Conservation (phyloP, 2,888 invertebrate genomes). For the Platypus cylindrus region DNA sequence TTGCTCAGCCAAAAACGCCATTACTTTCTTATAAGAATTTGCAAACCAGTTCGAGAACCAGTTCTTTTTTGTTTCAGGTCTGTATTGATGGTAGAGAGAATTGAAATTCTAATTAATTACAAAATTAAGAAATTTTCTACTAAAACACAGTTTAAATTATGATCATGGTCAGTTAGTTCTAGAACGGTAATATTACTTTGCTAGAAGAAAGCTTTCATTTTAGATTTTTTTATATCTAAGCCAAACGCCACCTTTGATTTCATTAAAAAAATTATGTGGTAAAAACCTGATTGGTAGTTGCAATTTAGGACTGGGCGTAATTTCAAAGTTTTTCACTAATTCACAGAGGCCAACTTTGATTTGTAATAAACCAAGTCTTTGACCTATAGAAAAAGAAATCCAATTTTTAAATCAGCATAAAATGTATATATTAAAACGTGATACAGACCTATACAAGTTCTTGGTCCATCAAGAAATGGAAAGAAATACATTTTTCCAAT, state of each 20-base stretch:
- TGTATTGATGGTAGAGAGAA: neutral
- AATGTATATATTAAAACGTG: no score
- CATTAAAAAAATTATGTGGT: conserved; percentile 4
- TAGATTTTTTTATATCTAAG: conserved; percentile 8
- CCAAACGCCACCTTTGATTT: conserved; percentile 7
- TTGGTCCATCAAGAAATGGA: conserved; percentile 11
- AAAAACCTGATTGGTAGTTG: conserved; percentile 5
- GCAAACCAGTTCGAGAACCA: no score
- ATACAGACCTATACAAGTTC: conserved; percentile 13
- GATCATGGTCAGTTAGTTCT: no score
- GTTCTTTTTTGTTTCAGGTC: no score
- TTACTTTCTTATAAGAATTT: no score
- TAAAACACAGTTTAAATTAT: no score
- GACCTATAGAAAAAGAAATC: no score
- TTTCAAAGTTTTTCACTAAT: conserved; percentile 26
- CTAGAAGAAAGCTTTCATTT: no score
- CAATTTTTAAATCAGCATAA: no score
- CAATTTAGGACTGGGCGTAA: conserved; percentile 25
- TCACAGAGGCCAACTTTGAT: conserved; percentile 30
- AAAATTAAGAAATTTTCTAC: neutral
- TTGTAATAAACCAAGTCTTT: conserved; percentile 24
- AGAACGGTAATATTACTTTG: no score
- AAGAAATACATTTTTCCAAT: conserved; percentile 6
- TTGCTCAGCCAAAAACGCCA: no score
- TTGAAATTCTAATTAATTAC: no score